These are phyloP conservation scores for Squalus acanthias DNA, from an alignment of 2,797 vertebrate genomes.

Conservation along the genomic window DNA sequence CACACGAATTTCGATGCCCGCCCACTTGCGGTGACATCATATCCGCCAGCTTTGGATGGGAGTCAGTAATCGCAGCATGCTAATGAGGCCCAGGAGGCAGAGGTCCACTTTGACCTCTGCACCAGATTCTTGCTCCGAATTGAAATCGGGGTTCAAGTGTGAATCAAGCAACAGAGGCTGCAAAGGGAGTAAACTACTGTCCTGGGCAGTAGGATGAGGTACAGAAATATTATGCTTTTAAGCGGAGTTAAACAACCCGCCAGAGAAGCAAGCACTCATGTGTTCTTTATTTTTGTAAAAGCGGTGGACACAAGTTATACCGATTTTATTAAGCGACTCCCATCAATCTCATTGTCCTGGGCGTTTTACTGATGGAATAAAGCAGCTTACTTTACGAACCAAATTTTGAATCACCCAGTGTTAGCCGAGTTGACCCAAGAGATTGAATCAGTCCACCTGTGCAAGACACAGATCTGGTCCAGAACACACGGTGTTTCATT, in stretches of 20 bases:
- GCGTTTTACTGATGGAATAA: background rate
- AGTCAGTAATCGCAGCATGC: too few species aligned
- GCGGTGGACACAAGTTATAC: background rate
- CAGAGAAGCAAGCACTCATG: background rate
- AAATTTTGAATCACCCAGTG: background rate
- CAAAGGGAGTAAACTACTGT: background rate
- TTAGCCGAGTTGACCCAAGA: background rate
- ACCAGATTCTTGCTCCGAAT: too few species aligned
- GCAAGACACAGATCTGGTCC: background rate
- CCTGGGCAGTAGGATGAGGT: background rate
- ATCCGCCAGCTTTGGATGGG: too few species aligned
- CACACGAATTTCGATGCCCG: too few species aligned
- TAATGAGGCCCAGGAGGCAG: too few species aligned
- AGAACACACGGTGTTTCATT: background rate
- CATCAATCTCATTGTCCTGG: too few species aligned
- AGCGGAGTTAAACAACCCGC: background rate
- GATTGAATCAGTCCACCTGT: background rate
- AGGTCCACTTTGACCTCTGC: too few species aligned
- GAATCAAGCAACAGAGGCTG: background rate
- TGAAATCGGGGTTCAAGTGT: background rate
- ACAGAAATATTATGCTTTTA: background rate
- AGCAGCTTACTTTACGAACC: background rate
- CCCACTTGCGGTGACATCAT: background rate
- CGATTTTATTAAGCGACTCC: too few species aligned
- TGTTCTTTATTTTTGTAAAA: background rate